phyloP scores from a whole-genome alignment of 2,797 vertebrate genomes.

The Darevskia nairensis region DNA sequence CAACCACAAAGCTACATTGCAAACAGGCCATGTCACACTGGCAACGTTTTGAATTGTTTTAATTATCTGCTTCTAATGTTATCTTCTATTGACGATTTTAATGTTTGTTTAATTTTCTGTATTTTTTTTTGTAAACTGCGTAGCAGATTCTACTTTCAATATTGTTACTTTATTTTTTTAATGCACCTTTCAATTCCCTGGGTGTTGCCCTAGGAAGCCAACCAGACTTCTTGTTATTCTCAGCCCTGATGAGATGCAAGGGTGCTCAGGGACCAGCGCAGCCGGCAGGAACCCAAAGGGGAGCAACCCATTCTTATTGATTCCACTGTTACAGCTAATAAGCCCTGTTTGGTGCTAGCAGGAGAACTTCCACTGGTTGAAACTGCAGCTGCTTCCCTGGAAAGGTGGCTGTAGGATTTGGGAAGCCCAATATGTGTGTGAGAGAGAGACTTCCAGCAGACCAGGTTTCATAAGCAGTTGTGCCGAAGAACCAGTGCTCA shows the following conservation, averaged over 20 bases:
- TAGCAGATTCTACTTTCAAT: too few relatives aligned
- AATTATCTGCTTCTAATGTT: too few relatives aligned
- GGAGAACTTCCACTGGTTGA: background rate
- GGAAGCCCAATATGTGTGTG: too few relatives aligned
- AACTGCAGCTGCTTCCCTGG: background rate
- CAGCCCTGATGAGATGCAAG: background rate
- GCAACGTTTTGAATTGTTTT: too few relatives aligned
- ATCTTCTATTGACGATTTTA: too few relatives aligned
- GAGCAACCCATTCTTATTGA: background rate
- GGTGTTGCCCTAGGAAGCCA: background rate
- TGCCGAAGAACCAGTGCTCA: background rate
- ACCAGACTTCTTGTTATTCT: background rate
- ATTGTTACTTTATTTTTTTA: too few relatives aligned
- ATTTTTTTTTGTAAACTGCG: too few relatives aligned
- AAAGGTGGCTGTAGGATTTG: background rate
- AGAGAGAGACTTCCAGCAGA: slow-evolving; percentile 10
- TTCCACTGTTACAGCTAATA: background rate
- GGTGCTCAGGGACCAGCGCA: background rate
- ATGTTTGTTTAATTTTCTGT: too few relatives aligned
- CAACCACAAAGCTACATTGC: background rate
- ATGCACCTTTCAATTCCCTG: background rate
- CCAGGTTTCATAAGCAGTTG: background rate
- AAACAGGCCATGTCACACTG: background rate
- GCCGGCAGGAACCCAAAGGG: too few relatives aligned
- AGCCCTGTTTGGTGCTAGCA: background rate